These are phyloP conservation scores for Aurelia sp. DNA, from an alignment of 30 jellyfish, hydroid and myxozoan genomes.

Conservation along the genomic window DNA sequence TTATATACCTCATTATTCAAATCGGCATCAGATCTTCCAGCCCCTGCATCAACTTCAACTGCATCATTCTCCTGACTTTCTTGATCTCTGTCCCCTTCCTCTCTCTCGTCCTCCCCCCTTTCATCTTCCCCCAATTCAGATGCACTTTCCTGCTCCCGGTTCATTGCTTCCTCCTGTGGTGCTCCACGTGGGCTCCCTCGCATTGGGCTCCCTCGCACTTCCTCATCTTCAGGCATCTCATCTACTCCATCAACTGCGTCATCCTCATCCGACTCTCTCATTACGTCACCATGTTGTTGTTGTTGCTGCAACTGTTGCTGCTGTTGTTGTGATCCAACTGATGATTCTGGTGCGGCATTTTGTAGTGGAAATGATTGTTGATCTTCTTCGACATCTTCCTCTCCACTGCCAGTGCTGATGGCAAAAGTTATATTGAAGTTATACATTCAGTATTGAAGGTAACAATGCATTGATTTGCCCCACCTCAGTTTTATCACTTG, in stretches of 20 bases:
- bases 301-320: slow-evolving; percentile 19
- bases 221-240: slow-evolving; percentile 83
- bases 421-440: no score
- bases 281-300: background rate
- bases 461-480: no score
- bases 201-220: slow-evolving; percentile 48
- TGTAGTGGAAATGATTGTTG: slow-evolving; percentile 75
- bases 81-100: slow-evolving; percentile 52
- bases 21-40: background rate
- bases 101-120: slow-evolving; percentile 54
- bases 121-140: slow-evolving; percentile 34
- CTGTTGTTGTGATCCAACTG: slow-evolving; percentile 67
- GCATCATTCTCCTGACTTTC: slow-evolving; percentile 10
- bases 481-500: no score
- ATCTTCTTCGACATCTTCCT: slow-evolving; percentile 91
- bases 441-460: no score
- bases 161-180: slow-evolving; percentile 12
- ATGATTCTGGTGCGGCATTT: slow-evolving; percentile 62
- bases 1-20: no score
- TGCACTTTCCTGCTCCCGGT: slow-evolving; percentile 9
- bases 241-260: slow-evolving; percentile 55
- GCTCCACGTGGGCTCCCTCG: slow-evolving; percentile 44
- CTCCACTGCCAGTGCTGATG: slow-evolving; percentile 94
- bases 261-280: slow-evolving; percentile 21
- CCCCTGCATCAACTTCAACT: background rate